Evolutionary conservation across 2,113 vertebrate species (phyloP), one percentile per base, ranked within the genome.

Genomic region (Leucopsar rothschildi): DNA sequence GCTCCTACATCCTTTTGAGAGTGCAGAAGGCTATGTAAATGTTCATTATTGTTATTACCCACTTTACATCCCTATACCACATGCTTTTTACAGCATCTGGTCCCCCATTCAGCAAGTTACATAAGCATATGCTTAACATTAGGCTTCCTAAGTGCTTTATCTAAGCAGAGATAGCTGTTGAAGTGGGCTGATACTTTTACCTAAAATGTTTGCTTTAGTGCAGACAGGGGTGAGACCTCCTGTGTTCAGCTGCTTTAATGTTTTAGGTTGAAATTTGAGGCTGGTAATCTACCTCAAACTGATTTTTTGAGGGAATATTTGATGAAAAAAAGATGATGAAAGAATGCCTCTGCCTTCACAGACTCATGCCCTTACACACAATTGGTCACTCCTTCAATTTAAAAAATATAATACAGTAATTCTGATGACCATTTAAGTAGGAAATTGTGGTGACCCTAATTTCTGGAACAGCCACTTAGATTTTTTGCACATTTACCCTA

Each of bases 21-120:
- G n/a, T 49, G 28, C 68, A 83, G 79, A 80, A 73, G 60, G 39
- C 59, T 92, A 40, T 49, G 52, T 49, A 93, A 94, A 93, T 63
- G 75, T 70, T 95, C 88, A 60, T 91, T 90, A 93, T 49, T 66
- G 63, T 91, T 93, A 96, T 94, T 94, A 92, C 44, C 57, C 56
- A 88, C 68, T 96, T 91, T 75, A 75, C 76, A 82, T 73, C 39
- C 55, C 59, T 63, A 75, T 73, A 90, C 49, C 42, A 55, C 40
- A 19, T 19, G 59, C 35, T 31, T 92, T 90, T 92, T 80, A 80
- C 47, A 80, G 71, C 39, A 72, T 39, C 68, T 7, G 0, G 35
- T 53, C 15, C 6, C 55, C 55, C 52, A 57, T 61, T 91, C 75
- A 47, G 78, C 50, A 70, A 86, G 56, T 77, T 93, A 79, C 55